Percentiles rank a stretch among this genome's conserved stretches.
Conservation (phyloP, 2,113 vertebrate genomes). For the Perca fluviatilis region DNA sequence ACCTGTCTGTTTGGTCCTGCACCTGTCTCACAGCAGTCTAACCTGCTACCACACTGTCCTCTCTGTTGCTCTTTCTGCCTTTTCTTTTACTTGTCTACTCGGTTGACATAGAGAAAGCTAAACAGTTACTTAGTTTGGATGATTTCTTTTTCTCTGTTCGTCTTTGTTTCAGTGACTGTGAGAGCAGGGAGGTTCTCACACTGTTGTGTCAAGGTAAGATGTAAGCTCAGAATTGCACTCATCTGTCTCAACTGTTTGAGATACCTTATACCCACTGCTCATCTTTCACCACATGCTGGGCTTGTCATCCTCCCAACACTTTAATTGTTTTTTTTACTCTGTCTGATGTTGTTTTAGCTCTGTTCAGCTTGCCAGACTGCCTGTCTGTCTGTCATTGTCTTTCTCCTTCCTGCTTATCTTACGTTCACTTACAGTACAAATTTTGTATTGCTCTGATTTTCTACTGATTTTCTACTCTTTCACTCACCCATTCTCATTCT, state of each 20-base stretch:
- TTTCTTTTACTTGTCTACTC: not conserved
- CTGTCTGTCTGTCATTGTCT: not conserved
- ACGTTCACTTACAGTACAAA: not conserved
- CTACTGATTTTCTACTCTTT: not conserved
- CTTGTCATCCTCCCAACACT: not conserved
- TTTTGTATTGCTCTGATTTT: not conserved
- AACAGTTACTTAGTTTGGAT: constrained; percentile 9
- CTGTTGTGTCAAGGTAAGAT: constrained; percentile 85
- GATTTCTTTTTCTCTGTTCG: constrained; percentile 16
- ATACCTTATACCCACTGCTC: constrained; percentile 2
- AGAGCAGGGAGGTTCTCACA: constrained; percentile 83
- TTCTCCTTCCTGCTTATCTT: not conserved
- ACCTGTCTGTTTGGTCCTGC: constrained; percentile 11
- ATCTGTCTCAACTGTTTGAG: too few relatives aligned
- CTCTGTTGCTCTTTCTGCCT: constrained; percentile 27
- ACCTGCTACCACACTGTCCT: constrained; percentile 24
- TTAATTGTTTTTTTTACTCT: not conserved
- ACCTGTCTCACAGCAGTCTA: constrained; percentile 25
- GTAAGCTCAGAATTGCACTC: constrained; percentile 8
- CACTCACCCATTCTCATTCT: not conserved
- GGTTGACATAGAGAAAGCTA: not conserved
- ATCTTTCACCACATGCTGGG: constrained; percentile 4
- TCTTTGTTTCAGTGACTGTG: constrained; percentile 83
- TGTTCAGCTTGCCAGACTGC: not conserved
- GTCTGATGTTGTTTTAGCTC: not conserved